These are phyloP conservation scores for Pardalotus punctatus DNA, from an alignment of 2,113 vertebrate species.

Conservation along the genomic window DNA sequence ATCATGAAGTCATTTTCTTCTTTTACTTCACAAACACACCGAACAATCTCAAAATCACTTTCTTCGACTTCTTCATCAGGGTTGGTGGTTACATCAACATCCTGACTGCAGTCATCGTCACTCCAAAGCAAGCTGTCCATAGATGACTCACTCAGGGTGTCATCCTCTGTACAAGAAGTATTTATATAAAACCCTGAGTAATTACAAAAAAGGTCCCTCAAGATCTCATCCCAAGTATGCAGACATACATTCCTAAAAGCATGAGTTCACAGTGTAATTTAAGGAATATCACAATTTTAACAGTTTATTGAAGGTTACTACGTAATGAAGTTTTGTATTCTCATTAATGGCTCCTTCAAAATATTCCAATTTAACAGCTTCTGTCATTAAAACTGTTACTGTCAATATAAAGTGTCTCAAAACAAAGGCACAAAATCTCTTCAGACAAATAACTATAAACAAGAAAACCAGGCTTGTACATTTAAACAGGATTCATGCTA, in stretches of 20 bases:
- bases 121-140: conserved; percentile 91
- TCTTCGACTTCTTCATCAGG: conserved; percentile 78
- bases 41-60: conserved; percentile 87
- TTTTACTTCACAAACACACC: conserved; percentile 93
- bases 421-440: not conserved
- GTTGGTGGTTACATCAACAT: conserved; percentile 84
- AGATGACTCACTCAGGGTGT: conserved; percentile 90
- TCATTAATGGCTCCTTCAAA: not conserved
- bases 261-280: not conserved
- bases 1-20: conserved; percentile 99
- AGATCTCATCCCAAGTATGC: not conserved
- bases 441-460: not conserved
- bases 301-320: not conserved
- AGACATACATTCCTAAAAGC: not conserved
- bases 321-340: not conserved
- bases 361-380: not conserved
- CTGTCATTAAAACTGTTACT: not conserved
- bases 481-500: not conserved
- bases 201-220: not conserved
- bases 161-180: conserved; percentile 78
- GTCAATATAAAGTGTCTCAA: not conserved
- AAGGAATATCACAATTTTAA: not conserved
- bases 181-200: not conserved
- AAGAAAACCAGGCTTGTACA: not conserved
- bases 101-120: conserved; percentile 86